Conservation (phyloP, 2,797 vertebrate species). For the Rhincodon typus region DNA sequence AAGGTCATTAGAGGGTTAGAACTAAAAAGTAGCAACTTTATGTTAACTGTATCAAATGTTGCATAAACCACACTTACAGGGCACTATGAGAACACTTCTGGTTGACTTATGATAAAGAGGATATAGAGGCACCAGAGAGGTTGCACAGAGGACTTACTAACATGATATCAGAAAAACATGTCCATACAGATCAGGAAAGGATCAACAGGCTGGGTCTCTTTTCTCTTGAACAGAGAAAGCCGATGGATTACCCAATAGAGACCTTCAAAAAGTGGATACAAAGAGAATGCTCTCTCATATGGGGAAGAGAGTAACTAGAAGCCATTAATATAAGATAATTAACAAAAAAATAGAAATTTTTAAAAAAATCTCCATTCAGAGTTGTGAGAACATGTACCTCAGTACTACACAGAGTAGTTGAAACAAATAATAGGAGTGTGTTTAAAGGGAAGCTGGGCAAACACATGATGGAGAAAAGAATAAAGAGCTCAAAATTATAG, state of each 20-base stretch:
- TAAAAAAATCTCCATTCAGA: too few relatives aligned
- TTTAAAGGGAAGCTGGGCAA: too few relatives aligned
- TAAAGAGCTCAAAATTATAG: too few relatives aligned
- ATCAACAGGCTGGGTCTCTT: not conserved
- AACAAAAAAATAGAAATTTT: too few relatives aligned
- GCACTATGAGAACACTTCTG: not conserved
- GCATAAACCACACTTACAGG: not conserved
- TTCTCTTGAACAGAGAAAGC: too few relatives aligned
- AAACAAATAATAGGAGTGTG: too few relatives aligned
- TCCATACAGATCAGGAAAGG: not conserved
- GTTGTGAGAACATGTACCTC: too few relatives aligned
- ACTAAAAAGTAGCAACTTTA: not conserved
- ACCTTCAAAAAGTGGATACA: too few relatives aligned
- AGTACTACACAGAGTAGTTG: too few relatives aligned
- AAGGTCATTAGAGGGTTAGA: not conserved
- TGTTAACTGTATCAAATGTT: not conserved
- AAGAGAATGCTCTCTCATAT: not conserved
- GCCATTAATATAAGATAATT: not conserved
- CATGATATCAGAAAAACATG: not conserved
- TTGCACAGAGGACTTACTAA: not conserved
- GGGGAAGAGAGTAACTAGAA: not conserved
- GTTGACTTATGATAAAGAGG: not conserved
- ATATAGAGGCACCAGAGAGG: not conserved
- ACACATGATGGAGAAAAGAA: too few relatives aligned
- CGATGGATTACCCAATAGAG: too few relatives aligned